Evolutionary conservation across 2,888 invertebrate genomes (phyloP), one percentile per base, ranked within the genome.

Genomic region (Drosophila helvetica): DNA sequence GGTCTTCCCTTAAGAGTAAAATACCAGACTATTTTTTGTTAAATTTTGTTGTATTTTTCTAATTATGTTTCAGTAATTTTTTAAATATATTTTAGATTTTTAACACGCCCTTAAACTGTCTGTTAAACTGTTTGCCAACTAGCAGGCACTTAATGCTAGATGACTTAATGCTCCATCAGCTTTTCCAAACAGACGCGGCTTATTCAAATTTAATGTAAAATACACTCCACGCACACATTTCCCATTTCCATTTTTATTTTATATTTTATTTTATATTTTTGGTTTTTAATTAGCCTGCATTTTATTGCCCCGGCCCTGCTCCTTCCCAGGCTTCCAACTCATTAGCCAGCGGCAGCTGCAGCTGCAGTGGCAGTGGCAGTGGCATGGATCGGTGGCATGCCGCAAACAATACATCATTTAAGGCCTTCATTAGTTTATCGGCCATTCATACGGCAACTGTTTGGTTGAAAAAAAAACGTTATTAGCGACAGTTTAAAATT

Each of bases 401-500:
- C 66, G 63, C 82, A 84, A 38, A 70, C 82, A 80, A 83, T 88
- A 80, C 79, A 88, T 83, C 87, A 82, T 82, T 82, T 77, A 88
- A 82, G 38, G 86, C 81, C 77, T 83, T 88, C 88, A 83, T 83
- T 83, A 83, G 82, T 88, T 83, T 86, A 88, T 84, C 85, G 80
- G 79, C 70, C 79, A 59, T 18, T 53, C 38, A 38, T n/a, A 7
- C 7, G 51, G 74, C 69, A 74, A 58, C 77, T 70, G 85, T 79
- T 77, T 57, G 76, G 73, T 33, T 57, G 71, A 1, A 15, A 33
- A 38, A 7, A n/a, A 38, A 87, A 85, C 85, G 83, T 85, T 88
- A 89, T 84, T 88, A 84, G 89, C 82, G 88, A 88, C 89, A 85
- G 82, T 89, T 87, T 89, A 84, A 87, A 85, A 84, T 89, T 78